These are phyloP conservation scores for Campylomormyrus tamandua DNA, from an alignment of 2,113 vertebrate species.

Conservation along the genomic window DNA sequence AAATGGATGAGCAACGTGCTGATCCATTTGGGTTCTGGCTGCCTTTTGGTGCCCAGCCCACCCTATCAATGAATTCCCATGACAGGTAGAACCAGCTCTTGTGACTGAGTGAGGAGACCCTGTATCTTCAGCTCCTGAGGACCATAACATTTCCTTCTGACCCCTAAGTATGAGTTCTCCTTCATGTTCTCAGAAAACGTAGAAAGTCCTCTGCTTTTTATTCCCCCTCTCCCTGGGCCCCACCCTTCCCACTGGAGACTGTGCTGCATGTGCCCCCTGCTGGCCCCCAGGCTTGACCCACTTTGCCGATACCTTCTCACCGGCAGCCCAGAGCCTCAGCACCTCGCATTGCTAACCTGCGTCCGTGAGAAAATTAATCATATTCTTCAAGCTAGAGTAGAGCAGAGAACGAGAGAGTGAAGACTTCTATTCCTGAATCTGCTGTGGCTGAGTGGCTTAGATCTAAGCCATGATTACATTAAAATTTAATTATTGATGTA, in stretches of 20 bases:
- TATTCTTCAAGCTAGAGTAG: constrained; percentile 41
- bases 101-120: background rate
- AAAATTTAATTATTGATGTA: background rate
- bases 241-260: background rate
- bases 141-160: background rate
- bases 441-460: background rate
- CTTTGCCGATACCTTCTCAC: constrained; percentile 40
- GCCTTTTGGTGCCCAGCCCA: background rate
- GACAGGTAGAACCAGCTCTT: background rate
- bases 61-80: background rate
- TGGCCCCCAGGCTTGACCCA: constrained; percentile 43
- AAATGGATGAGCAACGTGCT: background rate
- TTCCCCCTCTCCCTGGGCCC: background rate
- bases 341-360: constrained; percentile 45
- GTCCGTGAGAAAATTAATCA: constrained; percentile 45
- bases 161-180: background rate
- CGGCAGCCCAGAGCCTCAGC: background rate
- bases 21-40: background rate
- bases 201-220: background rate
- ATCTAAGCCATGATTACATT: background rate
- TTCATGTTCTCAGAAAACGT: background rate
- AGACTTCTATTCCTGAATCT: background rate
- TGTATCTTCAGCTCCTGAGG: background rate
- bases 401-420: constrained; percentile 23
- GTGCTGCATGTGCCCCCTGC: background rate